Percentiles rank a stretch among this genome's conserved stretches.
phyloP scores from a whole-genome alignment of 2,888 invertebrate genomes.

The Vandiemenella viatica region DNA sequence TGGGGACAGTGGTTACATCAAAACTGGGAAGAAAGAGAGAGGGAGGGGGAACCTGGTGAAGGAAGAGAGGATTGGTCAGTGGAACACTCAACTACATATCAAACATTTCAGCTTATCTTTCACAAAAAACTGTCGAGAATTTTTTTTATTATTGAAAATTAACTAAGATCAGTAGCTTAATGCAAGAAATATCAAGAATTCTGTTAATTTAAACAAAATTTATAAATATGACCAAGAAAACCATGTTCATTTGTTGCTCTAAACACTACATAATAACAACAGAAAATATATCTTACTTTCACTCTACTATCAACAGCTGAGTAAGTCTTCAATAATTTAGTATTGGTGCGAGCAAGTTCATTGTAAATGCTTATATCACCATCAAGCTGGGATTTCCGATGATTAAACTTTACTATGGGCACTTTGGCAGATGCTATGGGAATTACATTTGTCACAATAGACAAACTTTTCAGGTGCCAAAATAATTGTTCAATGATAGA shows the following conservation, averaged over 20 bases:
- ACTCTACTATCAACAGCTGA: constrained; percentile 35
- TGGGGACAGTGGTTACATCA: too few relatives aligned
- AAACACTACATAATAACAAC: not conserved
- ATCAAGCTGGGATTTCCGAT: constrained; percentile 28
- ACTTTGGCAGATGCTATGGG: constrained; percentile 41
- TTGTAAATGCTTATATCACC: constrained; percentile 46
- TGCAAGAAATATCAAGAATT: not conserved
- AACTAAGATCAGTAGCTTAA: too few relatives aligned
- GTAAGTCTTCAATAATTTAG: constrained; percentile 34
- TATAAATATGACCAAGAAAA: too few relatives aligned
- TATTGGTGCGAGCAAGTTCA: constrained; percentile 38
- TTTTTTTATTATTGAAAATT: too few relatives aligned
- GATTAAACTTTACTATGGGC: constrained; percentile 41
- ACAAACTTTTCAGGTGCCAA: constrained; percentile 24
- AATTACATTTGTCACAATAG: constrained; percentile 27
- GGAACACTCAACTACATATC: too few relatives aligned
- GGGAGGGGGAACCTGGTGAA: too few relatives aligned
- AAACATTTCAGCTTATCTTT: too few relatives aligned
- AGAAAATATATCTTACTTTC: constrained; percentile 20
- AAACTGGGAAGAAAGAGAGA: too few relatives aligned
- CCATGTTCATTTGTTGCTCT: too few relatives aligned
- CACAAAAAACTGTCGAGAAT: too few relatives aligned
- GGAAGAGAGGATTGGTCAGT: too few relatives aligned
- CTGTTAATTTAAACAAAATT: too few relatives aligned
- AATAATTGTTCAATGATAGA: constrained; percentile 31